Conservation (phyloP, 2,888 invertebrate genomes). For the Dicroscelio sp. region DNA sequence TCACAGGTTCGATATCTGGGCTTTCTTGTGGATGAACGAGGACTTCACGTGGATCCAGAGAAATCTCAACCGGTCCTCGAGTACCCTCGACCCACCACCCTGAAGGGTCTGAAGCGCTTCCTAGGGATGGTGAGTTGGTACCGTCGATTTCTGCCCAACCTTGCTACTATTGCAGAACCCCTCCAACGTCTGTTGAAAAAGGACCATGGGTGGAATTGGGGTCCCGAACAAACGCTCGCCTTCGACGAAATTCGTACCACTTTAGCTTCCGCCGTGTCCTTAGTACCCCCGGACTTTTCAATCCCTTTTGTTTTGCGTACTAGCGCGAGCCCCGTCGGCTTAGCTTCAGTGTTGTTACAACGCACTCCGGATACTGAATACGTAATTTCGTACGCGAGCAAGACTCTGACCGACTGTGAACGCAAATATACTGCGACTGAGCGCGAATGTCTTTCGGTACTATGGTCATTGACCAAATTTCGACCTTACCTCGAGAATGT, state of each 20-base stretch:
- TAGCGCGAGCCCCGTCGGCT: neutral
- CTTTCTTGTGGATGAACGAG: neutral
- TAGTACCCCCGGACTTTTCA: constrained; percentile 5
- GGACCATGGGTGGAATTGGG: neutral
- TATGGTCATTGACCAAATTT: constrained; percentile 14
- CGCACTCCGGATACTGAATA: constrained; percentile 17
- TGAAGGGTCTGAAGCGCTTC: neutral
- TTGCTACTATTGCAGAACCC: neutral
- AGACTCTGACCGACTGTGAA: neutral
- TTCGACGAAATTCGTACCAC: neutral
- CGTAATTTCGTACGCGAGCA: constrained; percentile 80
- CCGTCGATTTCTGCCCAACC: neutral
- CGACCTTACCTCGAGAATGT: constrained; percentile 8
- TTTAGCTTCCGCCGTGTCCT: neutral
- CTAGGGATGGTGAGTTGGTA: constrained; percentile 27
- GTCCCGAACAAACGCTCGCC: neutral
- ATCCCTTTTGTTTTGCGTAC: neutral
- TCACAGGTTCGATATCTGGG: neutral
- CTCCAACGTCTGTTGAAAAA: neutral
- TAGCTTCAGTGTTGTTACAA: constrained; percentile 45
- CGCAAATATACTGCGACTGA: neutral
- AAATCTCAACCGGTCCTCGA: neutral
- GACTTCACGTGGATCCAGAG: neutral
- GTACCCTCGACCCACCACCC: constrained; percentile 62
- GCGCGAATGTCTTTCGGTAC: neutral